Base-by-base conservation (phyloP, 2,888 invertebrate genomes). In the Ornithoptera priamus region DNA sequence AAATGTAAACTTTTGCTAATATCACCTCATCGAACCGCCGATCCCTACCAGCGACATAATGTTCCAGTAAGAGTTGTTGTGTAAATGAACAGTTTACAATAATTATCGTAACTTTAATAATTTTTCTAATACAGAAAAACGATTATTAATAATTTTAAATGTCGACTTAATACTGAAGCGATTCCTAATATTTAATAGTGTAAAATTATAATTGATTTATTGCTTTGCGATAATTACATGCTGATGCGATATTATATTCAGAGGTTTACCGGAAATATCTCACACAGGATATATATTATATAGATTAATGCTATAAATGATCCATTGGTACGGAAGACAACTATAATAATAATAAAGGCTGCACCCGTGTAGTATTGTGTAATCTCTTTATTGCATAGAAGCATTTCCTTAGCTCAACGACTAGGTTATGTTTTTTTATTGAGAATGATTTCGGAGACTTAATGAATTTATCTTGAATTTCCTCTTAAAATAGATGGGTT, bases 151-250 rank as follows among this genome's bases (percentile, higher is more conserved):
- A 1, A 53, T 53, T 5, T 53, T 53, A 53, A 53, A 53, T n/a
- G 8, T n/a, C 53, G 53, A 60, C 12, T 12, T 62, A 62, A 62
- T 15, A 22, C 24, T 50, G 62, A 46, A 50, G 62, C 62, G 62
- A 62, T 42, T 42, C 10, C 17, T 62, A 22, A 22, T n/a, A 53
- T n/a, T n/a, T n/a, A n/a, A n/a, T 8, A n/a, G 53, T 53, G 53
- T n/a, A 53, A 2, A n/a, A n/a, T 50, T 50, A 50, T n/a, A 18
- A 7, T n/a, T n/a, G 53, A n/a, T 53, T n/a, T 30, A 60, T 7
- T 22, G 60, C 70, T 67, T 65, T 73, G 67, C 70, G 72, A 69
- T 56, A 64, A 58, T 59, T 22, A 15, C 42, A 46, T 12, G 65
- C 65, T 65, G n/a, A 58, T 36, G 65, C 59, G 57, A 65, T 36